These are phyloP conservation scores for Dolichopus griseipennis DNA, from an alignment of 2,888 invertebrate genomes.

Conservation along the genomic window DNA sequence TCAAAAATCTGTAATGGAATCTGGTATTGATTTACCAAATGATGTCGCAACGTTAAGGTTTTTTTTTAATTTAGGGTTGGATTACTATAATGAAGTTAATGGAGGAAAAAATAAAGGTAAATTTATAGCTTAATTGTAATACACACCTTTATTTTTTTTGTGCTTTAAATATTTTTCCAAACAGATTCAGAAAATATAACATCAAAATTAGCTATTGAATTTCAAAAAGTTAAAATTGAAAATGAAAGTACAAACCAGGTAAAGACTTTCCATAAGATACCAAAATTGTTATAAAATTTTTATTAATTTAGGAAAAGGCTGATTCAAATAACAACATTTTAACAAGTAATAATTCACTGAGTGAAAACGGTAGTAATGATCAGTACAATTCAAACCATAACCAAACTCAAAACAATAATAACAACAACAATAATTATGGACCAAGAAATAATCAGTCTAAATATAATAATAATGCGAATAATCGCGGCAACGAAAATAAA, in stretches of 20 bases:
- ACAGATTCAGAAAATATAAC: background rate
- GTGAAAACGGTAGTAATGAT: background rate
- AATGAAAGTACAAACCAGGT: constrained; percentile 7
- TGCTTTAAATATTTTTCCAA: background rate
- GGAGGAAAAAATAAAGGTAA: constrained; percentile 20
- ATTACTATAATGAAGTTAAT: constrained; percentile 34
- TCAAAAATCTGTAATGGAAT: constrained; percentile 29
- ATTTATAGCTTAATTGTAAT: background rate
- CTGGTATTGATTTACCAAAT: constrained; percentile 35
- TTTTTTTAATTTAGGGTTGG: constrained; percentile 60
- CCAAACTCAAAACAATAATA: background rate
- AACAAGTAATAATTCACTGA: background rate
- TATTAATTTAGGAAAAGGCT: constrained; percentile 20
- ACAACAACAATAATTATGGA: background rate
- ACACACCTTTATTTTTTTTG: too few relatives aligned
- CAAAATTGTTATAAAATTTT: too few relatives aligned
- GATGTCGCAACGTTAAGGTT: constrained; percentile 55
- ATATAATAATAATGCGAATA: background rate
- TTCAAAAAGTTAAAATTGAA: constrained; percentile 17
- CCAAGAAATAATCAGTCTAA: background rate
- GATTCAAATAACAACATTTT: constrained; percentile 24
- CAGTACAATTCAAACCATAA: background rate
- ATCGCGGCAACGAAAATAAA: constrained; percentile 15
- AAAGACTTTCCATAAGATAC: background rate
- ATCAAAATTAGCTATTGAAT: constrained; percentile 13